Percentiles rank a stretch among this genome's conserved stretches.
phyloP scores from a whole-genome alignment of 1,140 invertebrate species.

The Hyposmocoma kahamanoa region DNA sequence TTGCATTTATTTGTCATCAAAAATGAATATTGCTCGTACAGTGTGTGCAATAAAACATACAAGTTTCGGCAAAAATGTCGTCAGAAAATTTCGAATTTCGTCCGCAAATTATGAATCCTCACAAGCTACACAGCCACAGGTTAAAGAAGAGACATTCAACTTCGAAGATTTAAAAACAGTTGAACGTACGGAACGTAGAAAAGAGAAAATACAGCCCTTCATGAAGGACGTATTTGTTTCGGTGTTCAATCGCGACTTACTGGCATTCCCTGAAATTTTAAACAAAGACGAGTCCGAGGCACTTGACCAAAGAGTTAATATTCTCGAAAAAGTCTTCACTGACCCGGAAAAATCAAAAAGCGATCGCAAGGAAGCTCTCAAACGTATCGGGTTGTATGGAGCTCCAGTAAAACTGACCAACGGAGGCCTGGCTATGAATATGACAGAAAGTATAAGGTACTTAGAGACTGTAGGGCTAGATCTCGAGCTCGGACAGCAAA shows the following conservation, averaged over 20 bases:
- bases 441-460: conserved; percentile 73
- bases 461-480: conserved; percentile 72
- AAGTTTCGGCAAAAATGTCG: conserved; percentile 34
- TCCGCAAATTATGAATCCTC: conserved; percentile 33
- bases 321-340: conserved; percentile 76
- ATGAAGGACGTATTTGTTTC: conserved; percentile 78
- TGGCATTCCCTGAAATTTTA: conserved; percentile 80
- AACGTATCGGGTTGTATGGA: conserved; percentile 43
- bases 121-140: conserved; percentile 40
- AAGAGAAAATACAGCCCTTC: conserved; percentile 72
- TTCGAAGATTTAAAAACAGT: conserved; percentile 60
- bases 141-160: conserved; percentile 58
- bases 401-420: conserved; percentile 54
- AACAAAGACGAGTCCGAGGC: conserved; percentile 78
- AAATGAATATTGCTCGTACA: conserved; percentile 58
- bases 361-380: conserved; percentile 35
- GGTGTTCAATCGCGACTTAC: conserved; percentile 74
- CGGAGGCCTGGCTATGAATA: conserved; percentile 67
- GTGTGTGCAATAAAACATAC: conserved; percentile 35
- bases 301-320: conserved; percentile 75
- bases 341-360: conserved; percentile 37
- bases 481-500: conserved; percentile 33
- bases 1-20: no score
- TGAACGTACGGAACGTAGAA: conserved; percentile 46
- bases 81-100: conserved; percentile 42